A percentile compares a stretch with the other conserved stretches of the same genome.
Evolutionary conservation across 2,888 invertebrate species (phyloP).

Genomic region (Lasioglossum leucozonium): DNA sequence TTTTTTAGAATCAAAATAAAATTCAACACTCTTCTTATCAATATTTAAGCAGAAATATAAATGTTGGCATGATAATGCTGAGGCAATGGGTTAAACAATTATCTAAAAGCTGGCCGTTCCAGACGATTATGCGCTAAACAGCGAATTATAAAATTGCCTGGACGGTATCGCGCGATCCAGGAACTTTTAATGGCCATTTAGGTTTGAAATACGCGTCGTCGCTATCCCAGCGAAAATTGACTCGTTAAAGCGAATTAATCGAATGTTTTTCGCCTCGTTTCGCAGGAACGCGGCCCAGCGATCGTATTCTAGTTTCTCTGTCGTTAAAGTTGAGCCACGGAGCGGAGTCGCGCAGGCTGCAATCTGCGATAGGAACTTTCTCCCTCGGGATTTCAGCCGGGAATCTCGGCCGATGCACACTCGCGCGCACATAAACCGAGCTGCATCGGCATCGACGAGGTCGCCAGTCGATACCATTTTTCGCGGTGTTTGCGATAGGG

Average conservation of each 20-base stretch:
- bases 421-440: neutral
- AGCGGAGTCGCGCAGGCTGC: constrained; percentile 38
- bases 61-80: neutral
- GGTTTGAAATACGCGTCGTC: neutral
- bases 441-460: constrained; percentile 22
- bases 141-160: neutral
- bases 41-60: neutral
- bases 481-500: constrained; percentile 19
- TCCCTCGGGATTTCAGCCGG: constrained; percentile 57
- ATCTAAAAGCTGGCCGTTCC: neutral
- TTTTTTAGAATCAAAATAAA: neutral
- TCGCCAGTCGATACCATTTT: constrained; percentile 26
- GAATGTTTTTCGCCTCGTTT: constrained; percentile 4
- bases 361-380: constrained; percentile 63
- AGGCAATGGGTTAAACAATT: neutral
- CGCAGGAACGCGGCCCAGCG: neutral
- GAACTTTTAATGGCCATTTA: neutral
- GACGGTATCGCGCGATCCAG: neutral
- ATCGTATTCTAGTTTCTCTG: constrained; percentile 49
- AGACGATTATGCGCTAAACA: neutral
- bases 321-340: constrained; percentile 61
- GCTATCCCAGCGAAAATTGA: neutral
- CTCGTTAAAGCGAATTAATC: neutral
- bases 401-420: constrained; percentile 34
- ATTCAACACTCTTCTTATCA: neutral